Conservation (phyloP, 2,797 vertebrate species). For the Sebastes flavidus region DNA sequence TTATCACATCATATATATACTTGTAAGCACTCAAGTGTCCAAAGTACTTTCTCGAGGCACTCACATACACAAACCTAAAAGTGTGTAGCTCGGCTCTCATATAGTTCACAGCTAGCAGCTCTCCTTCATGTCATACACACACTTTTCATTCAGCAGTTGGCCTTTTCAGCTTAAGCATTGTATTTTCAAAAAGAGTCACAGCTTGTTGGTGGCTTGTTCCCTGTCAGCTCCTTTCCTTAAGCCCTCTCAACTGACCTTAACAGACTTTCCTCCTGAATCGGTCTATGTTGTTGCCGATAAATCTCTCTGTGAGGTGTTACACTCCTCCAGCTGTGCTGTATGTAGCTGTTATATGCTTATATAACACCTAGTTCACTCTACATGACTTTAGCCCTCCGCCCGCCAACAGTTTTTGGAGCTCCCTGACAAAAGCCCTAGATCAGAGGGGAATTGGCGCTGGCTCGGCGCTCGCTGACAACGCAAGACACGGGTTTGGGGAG, state of each 20-base stretch:
- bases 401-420: background rate
- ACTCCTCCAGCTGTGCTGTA: conserved; percentile 13
- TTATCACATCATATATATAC: background rate
- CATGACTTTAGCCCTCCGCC: background rate
- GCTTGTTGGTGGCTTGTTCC: conserved; percentile 59
- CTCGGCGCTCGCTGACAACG: no score
- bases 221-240: conserved; percentile 53
- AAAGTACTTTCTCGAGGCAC: conserved; percentile 5
- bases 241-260: conserved; percentile 60
- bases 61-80: conserved; percentile 7
- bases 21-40: background rate
- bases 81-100: conserved; percentile 38
- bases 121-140: conserved; percentile 43
- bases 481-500: no score
- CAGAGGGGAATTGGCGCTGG: background rate
- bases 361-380: background rate
- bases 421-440: background rate
- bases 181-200: conserved; percentile 57
- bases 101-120: conserved; percentile 29
- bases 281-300: conserved; percentile 36
- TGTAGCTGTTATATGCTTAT: conserved; percentile 40
- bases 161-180: conserved; percentile 55
- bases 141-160: conserved; percentile 42
- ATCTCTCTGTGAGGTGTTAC: conserved; percentile 50
- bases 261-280: conserved; percentile 50